Percentiles rank a stretch among this genome's conserved stretches.
Evolutionary conservation across 2,888 invertebrate genomes (phyloP).

Genomic region (Seira ritae): DNA sequence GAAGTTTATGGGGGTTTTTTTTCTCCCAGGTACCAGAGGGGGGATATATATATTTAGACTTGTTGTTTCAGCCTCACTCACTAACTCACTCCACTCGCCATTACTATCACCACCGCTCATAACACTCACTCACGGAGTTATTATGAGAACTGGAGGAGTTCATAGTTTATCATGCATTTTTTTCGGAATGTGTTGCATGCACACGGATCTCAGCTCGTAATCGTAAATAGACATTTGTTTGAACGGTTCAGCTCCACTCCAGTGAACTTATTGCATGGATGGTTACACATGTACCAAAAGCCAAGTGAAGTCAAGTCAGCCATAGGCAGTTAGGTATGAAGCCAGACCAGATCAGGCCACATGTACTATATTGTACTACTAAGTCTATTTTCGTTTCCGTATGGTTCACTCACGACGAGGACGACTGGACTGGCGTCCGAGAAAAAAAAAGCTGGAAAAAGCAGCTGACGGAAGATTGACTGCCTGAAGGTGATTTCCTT

Average conservation of each 20-base stretch:
- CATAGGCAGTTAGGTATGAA: background rate
- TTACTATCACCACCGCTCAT: no score
- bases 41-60: background rate
- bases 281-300: background rate
- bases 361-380: no score
- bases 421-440: background rate
- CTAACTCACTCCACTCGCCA: background rate
- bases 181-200: constrained; percentile 2
- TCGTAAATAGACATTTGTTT: background rate
- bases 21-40: no score
- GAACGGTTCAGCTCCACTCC: background rate
- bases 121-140: background rate
- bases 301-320: background rate
- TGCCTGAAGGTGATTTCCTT: constrained; percentile 30
- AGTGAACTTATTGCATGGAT: background rate
- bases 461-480: constrained; percentile 53
- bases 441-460: background rate
- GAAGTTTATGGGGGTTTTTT: no score
- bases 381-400: constrained; percentile 5
- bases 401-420: background rate
- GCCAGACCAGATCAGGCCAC: background rate
- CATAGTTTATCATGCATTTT: background rate
- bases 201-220: background rate
- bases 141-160: background rate
- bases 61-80: background rate